Evolutionary conservation across 2,888 invertebrate genomes (phyloP).

Genomic region (Digitonthophagus gazella): DNA sequence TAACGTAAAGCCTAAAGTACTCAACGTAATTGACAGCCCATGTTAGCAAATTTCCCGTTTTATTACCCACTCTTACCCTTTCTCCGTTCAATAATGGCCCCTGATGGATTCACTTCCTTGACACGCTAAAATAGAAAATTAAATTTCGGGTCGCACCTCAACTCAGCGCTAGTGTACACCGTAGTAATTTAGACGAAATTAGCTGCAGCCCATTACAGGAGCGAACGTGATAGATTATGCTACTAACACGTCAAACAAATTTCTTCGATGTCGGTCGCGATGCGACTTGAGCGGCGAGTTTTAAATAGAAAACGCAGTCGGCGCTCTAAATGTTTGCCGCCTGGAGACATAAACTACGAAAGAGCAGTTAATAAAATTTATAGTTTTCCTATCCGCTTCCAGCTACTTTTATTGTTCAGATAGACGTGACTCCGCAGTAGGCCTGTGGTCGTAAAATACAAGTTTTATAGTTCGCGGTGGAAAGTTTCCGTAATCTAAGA

Average conservation of each 20-base stretch:
- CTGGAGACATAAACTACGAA: background rate
- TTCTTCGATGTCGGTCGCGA: slow-evolving; percentile 7
- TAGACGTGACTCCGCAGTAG: background rate
- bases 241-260: slow-evolving; percentile 13
- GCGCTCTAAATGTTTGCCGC: background rate
- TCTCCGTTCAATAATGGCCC: slow-evolving; percentile 6
- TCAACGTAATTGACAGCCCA: slow-evolving; percentile 3
- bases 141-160: background rate
- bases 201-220: slow-evolving; percentile 1
- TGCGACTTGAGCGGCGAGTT: slow-evolving; percentile 1
- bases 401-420: background rate
- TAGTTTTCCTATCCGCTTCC: background rate
- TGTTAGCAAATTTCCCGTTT: slow-evolving; percentile 15
- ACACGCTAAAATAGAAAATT: background rate
- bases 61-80: slow-evolving; percentile 10
- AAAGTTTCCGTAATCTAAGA: background rate
- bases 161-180: background rate
- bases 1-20: background rate
- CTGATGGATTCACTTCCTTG: slow-evolving; percentile 8
- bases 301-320: slow-evolving; percentile 6
- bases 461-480: background rate
- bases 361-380: background rate
- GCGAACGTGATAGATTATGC: background rate
- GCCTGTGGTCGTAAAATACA: background rate
- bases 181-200: slow-evolving; percentile 10